Evolutionary conservation across 2,113 vertebrate species (phyloP).

Genomic region (Sorex fumeus): DNA sequence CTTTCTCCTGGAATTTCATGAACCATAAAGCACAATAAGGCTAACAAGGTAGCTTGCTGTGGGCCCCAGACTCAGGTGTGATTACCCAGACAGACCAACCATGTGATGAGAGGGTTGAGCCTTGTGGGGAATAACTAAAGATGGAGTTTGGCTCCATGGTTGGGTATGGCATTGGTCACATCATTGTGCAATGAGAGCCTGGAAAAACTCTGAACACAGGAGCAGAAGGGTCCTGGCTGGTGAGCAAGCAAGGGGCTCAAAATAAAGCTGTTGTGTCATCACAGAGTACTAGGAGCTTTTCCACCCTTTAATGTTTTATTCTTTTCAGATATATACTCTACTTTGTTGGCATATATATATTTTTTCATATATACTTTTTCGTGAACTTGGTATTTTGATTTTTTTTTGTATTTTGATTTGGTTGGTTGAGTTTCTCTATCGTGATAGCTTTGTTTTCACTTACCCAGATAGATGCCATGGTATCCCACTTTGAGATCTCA

Average conservation of each 20-base stretch:
- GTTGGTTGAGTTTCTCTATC: neutral
- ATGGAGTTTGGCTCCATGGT: neutral
- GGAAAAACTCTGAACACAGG: neutral
- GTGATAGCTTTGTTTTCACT: conserved; percentile 67
- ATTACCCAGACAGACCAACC: neutral
- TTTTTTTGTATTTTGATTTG: conserved; percentile 17
- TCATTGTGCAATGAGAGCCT: too few relatives aligned
- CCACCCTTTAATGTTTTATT: neutral
- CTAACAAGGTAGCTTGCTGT: too few relatives aligned
- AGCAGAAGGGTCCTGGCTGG: too few relatives aligned
- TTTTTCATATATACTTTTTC: too few relatives aligned
- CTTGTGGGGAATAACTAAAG: neutral
- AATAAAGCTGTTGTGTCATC: too few relatives aligned
- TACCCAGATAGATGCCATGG: conserved; percentile 85
- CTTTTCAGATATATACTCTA: neutral
- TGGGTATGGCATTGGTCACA: neutral
- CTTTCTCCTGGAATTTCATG: too few relatives aligned
- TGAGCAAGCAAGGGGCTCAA: too few relatives aligned
- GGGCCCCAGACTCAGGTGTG: too few relatives aligned
- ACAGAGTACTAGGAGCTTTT: too few relatives aligned
- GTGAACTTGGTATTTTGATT: too few relatives aligned
- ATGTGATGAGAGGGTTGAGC: neutral
- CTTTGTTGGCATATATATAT: too few relatives aligned
- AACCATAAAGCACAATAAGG: too few relatives aligned
- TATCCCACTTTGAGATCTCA: conserved; percentile 27